Conservation (phyloP, 1,140 invertebrate genomes). For the Eriosoma lanigerum region DNA sequence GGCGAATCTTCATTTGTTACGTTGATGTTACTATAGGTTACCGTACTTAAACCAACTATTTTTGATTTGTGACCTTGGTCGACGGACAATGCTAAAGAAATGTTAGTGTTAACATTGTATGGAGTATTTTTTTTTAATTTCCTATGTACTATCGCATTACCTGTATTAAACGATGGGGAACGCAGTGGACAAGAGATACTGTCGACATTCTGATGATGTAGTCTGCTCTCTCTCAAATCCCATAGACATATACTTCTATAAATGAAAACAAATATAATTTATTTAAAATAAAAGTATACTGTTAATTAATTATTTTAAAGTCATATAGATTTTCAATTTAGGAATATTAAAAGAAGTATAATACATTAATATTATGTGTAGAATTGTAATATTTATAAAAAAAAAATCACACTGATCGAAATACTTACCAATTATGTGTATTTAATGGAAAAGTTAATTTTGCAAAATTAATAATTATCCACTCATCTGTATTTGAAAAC, state of each 20-base stretch:
- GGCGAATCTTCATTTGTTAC: neutral
- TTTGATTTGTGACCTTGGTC: neutral
- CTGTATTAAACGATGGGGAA: conserved; percentile 23
- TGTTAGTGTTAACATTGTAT: neutral
- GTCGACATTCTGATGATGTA: neutral
- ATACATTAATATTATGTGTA: no score
- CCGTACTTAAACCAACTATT: neutral
- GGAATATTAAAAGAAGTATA: no score
- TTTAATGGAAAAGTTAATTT: no score
- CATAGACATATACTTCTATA: conserved; percentile 35
- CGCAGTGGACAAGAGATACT: neutral
- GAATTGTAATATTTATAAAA: no score
- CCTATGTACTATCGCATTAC: neutral
- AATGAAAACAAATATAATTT: neutral
- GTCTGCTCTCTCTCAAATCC: conserved; percentile 20
- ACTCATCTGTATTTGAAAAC: no score
- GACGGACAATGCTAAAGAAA: neutral
- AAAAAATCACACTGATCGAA: no score
- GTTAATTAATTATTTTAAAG: neutral
- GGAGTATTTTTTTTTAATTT: neutral
- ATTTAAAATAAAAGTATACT: no score
- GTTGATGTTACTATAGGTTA: neutral
- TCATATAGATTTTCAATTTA: no score
- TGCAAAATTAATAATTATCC: no score
- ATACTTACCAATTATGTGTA: no score